Base-by-base conservation (phyloP, 2,113 vertebrate species). In the Mellivora capensis region DNA sequence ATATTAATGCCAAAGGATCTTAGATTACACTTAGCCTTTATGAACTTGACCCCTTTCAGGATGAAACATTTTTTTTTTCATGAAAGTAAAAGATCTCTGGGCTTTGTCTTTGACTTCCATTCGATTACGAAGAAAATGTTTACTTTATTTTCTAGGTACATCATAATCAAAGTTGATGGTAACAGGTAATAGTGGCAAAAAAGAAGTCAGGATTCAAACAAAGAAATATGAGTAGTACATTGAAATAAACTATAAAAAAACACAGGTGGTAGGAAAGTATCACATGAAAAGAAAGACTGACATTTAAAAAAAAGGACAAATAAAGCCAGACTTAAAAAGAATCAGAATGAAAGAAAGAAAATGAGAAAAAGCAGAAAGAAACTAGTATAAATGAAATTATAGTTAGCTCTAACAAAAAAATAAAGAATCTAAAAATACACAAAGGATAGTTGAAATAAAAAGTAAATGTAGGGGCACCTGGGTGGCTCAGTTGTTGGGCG, bases 31-130 rank as follows among this genome's bases (percentile, higher is more conserved):
- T 82, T 81, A 52, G 77, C 81, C 61, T 94, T 76, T 42, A 72
- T 82, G 82, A 90, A 69, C n/a, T 61, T 74, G 54, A 94, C 9
- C n/a, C 8, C 8, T 84, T 90, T 95, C 20, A 57, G 61, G 14
- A n/a, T 93, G 87, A 91, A 96, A 89, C 52, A 84, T 67, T 95
- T 87, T 87, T 29, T 83, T 89, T 91, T 42, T 95, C 31, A 93
- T n/a, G 47, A 87, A 76, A 67, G 37, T 81, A 87, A 87, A 90
- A 87, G 72, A 77, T 39, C 79, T 81, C 5, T 29, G 81, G 52
- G 20, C 52, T 47, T 52, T 82, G 23, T 90, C 76, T 87, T 54
- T 69, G 52, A 77, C 67, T 90, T 87, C 76, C 52, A 77, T 61
- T 96, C 0, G 0, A 82, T n/a, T 71, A 25, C 9, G 25, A 86